phyloP scores from a whole-genome alignment of 2,888 invertebrate species.

The Scaptomyza cyrtandrae region DNA sequence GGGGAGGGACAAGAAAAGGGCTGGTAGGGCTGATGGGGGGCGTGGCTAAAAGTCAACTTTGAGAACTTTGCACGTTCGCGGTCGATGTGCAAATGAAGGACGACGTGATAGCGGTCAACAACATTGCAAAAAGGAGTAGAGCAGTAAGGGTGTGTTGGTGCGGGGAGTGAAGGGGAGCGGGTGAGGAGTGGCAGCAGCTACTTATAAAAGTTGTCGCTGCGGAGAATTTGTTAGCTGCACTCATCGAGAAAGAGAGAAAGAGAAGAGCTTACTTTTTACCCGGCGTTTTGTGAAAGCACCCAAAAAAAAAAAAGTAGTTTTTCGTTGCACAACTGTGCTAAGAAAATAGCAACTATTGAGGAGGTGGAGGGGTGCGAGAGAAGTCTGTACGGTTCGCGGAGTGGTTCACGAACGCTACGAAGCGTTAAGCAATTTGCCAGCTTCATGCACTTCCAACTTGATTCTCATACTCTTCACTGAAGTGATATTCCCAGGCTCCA shows the following conservation, averaged over 20 bases:
- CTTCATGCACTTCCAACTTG: constrained; percentile 47
- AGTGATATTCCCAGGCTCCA: background rate
- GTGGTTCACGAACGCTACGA: constrained; percentile 50
- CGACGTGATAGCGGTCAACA: constrained; percentile 64
- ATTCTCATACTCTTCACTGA: background rate
- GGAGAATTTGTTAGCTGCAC: constrained; percentile 47
- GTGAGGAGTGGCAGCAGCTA: constrained; percentile 41
- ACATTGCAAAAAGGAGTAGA: constrained; percentile 1
- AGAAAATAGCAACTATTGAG: constrained; percentile 63
- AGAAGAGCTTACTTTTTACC: constrained; percentile 36
- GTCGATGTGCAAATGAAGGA: constrained; percentile 81
- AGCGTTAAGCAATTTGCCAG: constrained; percentile 81
- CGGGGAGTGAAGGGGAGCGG: too few species aligned
- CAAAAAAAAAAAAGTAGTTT: constrained; percentile 71
- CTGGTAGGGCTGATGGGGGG: background rate
- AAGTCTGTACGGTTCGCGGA: constrained; percentile 16
- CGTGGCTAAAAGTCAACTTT: constrained; percentile 49
- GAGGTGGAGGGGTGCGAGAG: background rate
- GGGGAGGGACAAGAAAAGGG: background rate
- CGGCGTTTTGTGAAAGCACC: too few species aligned
- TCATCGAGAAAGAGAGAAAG: constrained; percentile 12
- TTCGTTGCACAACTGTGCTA: constrained; percentile 73
- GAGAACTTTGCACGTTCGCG: constrained; percentile 64
- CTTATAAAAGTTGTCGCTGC: constrained; percentile 76
- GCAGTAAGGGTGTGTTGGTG: background rate